phyloP scores from a whole-genome alignment of 2,888 invertebrate species.

The Tipula lateralis region DNA sequence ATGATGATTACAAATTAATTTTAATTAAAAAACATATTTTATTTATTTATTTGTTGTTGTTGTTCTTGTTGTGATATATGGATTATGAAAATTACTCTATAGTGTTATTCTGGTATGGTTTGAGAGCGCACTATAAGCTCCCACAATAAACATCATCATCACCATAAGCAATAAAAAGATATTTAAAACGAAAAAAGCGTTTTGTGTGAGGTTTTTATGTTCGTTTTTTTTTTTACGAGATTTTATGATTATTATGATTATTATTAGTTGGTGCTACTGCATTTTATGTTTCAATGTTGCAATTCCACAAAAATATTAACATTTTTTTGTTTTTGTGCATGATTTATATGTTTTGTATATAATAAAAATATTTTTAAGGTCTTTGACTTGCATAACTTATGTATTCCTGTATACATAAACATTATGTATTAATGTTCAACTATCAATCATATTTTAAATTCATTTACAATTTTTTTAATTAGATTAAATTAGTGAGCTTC shows the following conservation, averaged over 20 bases:
- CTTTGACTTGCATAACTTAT: neutral
- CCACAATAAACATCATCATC: neutral
- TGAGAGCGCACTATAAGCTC: neutral
- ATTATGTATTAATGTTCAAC: neutral
- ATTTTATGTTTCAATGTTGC: constrained; percentile 9
- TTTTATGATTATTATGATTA: constrained; percentile 7
- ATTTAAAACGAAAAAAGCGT: neutral
- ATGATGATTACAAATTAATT: constrained; percentile 28
- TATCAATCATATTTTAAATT: neutral
- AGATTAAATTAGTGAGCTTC: too few relatives aligned
- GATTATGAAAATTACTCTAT: neutral
- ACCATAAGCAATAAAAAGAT: neutral
- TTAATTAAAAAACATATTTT: constrained; percentile 20
- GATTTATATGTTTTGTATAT: neutral
- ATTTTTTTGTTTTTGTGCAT: neutral
- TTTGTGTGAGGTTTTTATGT: neutral
- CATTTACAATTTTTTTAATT: neutral
- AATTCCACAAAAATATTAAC: neutral
- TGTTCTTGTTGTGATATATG: neutral
- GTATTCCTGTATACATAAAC: neutral
- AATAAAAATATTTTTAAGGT: neutral
- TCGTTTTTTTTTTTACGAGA: neutral
- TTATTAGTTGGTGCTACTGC: constrained; percentile 5
- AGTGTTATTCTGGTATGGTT: neutral
- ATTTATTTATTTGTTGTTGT: too few relatives aligned